A percentile compares a stretch with the other conserved stretches of the same genome.
Conservation (phyloP, 2,888 invertebrate genomes). For the Rhyacophila evoluta region DNA sequence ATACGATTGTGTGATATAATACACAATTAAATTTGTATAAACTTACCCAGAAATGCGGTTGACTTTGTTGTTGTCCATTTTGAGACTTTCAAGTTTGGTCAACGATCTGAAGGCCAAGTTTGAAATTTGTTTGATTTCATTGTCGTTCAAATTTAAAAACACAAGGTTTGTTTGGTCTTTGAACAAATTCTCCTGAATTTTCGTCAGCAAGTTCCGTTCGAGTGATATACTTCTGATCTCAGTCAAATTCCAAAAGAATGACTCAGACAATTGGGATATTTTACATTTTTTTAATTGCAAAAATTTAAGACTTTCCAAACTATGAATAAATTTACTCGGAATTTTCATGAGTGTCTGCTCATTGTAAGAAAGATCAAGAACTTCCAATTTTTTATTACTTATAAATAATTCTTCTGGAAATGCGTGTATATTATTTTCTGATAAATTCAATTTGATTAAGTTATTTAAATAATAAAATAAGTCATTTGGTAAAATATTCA, state of each 20-base stretch:
- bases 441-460: conserved; percentile 75
- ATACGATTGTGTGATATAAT: too few species aligned
- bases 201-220: conserved; percentile 69
- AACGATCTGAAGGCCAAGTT: conserved; percentile 72
- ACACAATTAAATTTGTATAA: not conserved
- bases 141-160: conserved; percentile 75
- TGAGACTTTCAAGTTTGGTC: conserved; percentile 70
- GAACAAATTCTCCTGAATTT: conserved; percentile 74
- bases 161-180: conserved; percentile 73
- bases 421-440: conserved; percentile 74
- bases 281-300: conserved; percentile 72
- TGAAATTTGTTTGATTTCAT: conserved; percentile 72
- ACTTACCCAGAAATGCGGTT: conserved; percentile 71
- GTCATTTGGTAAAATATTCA: conserved; percentile 72
- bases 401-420: conserved; percentile 73
- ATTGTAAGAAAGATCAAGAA: conserved; percentile 72
- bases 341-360: conserved; percentile 70
- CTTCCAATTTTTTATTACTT: conserved; percentile 68
- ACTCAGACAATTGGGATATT: conserved; percentile 70
- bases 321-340: conserved; percentile 73
- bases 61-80: conserved; percentile 76
- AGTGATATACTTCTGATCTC: conserved; percentile 73
- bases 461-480: conserved; percentile 74
- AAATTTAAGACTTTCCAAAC: conserved; percentile 70
- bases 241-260: conserved; percentile 73